phyloP scores from a whole-genome alignment of 92 coral and sea anemone genomes.

The Palythoa heliodiscus region DNA sequence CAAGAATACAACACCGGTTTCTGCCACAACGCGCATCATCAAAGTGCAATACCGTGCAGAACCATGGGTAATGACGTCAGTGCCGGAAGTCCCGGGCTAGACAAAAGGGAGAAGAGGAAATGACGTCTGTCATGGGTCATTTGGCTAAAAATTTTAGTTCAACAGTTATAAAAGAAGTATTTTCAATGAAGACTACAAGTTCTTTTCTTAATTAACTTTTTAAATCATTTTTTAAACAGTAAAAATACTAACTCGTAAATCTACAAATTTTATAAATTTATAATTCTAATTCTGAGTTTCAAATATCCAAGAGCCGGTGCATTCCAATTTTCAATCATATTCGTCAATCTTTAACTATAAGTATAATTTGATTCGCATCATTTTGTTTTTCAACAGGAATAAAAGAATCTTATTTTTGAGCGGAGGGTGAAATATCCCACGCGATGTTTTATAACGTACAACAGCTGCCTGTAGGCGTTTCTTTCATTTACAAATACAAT shows the following conservation, averaged over 20 bases:
- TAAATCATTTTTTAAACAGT: neutral
- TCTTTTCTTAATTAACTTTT: neutral
- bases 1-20: slow-evolving; percentile 48
- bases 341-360: neutral
- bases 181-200: too few relatives aligned
- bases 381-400: neutral
- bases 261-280: neutral
- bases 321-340: neutral
- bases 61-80: slow-evolving; percentile 50
- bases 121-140: neutral
- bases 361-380: neutral
- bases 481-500: neutral
- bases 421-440: neutral
- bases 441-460: neutral
- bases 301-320: too few relatives aligned
- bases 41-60: slow-evolving; percentile 29
- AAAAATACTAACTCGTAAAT: neutral
- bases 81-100: slow-evolving; percentile 32
- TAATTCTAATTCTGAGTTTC: neutral
- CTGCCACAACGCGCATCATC: slow-evolving; percentile 52
- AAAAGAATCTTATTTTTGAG: neutral
- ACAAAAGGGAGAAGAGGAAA: slow-evolving; percentile 9
- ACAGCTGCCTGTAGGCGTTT: neutral
- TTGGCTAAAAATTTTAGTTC: too few relatives aligned
- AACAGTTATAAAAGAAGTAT: too few relatives aligned